Percentiles rank a stretch among this genome's conserved stretches.
Evolutionary conservation across 2,113 vertebrate species (phyloP).

Genomic region (Caranx melampygus): DNA sequence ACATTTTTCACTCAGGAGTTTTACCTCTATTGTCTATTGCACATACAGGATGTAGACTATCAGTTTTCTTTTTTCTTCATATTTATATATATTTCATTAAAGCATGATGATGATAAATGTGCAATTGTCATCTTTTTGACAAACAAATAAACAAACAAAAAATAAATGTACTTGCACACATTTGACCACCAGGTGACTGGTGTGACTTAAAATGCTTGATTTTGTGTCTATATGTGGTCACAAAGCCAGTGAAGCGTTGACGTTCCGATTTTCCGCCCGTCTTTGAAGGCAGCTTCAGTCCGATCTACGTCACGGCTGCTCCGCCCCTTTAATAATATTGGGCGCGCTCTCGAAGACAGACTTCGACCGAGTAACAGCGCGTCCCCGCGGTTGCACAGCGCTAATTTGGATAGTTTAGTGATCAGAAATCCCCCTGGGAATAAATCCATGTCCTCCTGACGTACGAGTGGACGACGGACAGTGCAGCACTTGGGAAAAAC

Average conservation of each 20-base stretch:
- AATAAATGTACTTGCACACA: too few relatives aligned
- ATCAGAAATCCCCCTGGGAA: conserved; percentile 47
- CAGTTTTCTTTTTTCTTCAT: too few relatives aligned
- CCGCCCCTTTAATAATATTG: conserved; percentile 41
- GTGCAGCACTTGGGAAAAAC: background rate
- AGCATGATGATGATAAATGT: too few relatives aligned
- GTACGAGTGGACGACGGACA: background rate
- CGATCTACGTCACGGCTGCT: conserved; percentile 55
- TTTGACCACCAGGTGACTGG: too few relatives aligned
- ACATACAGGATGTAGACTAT: too few relatives aligned
- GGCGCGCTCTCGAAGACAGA: conserved; percentile 58
- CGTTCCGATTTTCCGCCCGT: background rate
- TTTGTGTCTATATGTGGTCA: too few relatives aligned
- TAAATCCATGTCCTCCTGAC: conserved; percentile 7
- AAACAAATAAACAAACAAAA: too few relatives aligned
- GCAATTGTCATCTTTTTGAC: too few relatives aligned
- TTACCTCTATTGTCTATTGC: too few relatives aligned
- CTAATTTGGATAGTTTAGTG: conserved; percentile 57
- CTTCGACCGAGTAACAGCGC: conserved; percentile 73
- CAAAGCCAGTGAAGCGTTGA: background rate
- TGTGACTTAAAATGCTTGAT: too few relatives aligned
- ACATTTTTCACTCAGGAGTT: too few relatives aligned
- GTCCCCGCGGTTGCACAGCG: conserved; percentile 63
- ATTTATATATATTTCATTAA: too few relatives aligned
- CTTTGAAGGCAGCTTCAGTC: background rate